phyloP scores from a whole-genome alignment of 2,888 invertebrate species.

The Galerucella nymphaeae region DNA sequence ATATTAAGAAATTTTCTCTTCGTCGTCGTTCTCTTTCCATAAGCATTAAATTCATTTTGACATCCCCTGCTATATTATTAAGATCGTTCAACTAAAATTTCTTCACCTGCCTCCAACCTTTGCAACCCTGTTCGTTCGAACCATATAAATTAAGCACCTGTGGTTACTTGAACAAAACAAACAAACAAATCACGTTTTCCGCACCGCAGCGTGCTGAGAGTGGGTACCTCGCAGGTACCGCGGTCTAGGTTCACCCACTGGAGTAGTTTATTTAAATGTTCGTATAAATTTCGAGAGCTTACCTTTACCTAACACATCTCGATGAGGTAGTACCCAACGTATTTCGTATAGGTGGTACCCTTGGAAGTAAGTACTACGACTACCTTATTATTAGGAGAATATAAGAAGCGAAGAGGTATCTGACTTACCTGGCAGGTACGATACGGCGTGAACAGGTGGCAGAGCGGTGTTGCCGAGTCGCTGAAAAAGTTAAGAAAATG shows the following conservation, averaged over 20 bases:
- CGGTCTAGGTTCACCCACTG: neutral
- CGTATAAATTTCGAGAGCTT: neutral
- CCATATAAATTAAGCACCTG: slow-evolving; percentile 19
- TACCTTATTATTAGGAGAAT: slow-evolving; percentile 41
- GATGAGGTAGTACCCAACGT: slow-evolving; percentile 2
- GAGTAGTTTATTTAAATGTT: neutral
- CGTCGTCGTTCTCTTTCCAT: too few species aligned
- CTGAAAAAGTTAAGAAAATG: neutral
- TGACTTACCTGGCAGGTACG: slow-evolving; percentile 29
- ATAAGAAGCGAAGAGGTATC: slow-evolving; percentile 26
- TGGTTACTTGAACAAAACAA: slow-evolving; percentile 5
- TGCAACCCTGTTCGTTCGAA: neutral
- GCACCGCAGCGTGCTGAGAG: neutral
- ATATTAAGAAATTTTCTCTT: too few species aligned
- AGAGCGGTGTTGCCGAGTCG: slow-evolving; percentile 21
- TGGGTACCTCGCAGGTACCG: too few species aligned
- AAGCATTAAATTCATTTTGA: too few species aligned
- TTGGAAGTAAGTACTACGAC: slow-evolving; percentile 46
- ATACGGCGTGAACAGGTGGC: slow-evolving; percentile 20
- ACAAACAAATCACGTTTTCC: neutral
- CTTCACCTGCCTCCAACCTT: neutral
- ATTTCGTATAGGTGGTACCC: slow-evolving; percentile 35
- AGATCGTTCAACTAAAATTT: too few species aligned
- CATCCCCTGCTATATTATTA: too few species aligned
- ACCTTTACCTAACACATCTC: slow-evolving; percentile 4